Percentiles rank a stretch among this genome's conserved stretches.
Conservation (phyloP, 1,140 invertebrate species). For the Holcopasites calliopsidis region DNA sequence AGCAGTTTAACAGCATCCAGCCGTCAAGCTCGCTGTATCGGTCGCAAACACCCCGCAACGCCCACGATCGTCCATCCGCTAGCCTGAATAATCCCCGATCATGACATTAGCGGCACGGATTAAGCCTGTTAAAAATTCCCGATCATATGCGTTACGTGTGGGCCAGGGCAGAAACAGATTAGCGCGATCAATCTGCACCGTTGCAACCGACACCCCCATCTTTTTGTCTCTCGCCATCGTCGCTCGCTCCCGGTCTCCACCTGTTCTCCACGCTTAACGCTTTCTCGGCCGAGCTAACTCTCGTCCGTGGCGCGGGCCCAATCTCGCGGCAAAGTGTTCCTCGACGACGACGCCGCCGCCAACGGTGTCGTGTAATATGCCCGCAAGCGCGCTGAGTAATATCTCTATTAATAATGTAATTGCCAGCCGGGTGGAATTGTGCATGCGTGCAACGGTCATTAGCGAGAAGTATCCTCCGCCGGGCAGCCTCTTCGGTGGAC, state of each 20-base stretch:
- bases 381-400: constrained; percentile 60
- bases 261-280: constrained; percentile 42
- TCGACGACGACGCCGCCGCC: constrained; percentile 31
- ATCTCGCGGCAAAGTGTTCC: constrained; percentile 54
- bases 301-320: constrained; percentile 13
- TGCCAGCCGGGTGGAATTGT: constrained; percentile 65
- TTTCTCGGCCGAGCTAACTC: not conserved
- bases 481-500: constrained; percentile 11
- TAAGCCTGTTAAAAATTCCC: constrained; percentile 48
- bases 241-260: not conserved
- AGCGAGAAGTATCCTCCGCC: constrained; percentile 31
- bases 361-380: constrained; percentile 69
- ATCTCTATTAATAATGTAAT: constrained; percentile 75
- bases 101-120: constrained; percentile 51
- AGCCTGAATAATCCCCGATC: constrained; percentile 8
- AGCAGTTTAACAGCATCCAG: not conserved
- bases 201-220: constrained; percentile 41
- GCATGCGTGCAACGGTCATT: constrained; percentile 65
- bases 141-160: constrained; percentile 60
- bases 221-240: not conserved
- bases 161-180: constrained; percentile 69
- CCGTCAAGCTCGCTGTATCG: not conserved
- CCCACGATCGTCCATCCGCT: constrained; percentile 46
- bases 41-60: not conserved
- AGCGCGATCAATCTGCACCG: constrained; percentile 66